Percentiles rank a stretch among this genome's conserved stretches.
Conservation (phyloP, 2,113 vertebrate genomes). For the Petrocephalus zakoni region DNA sequence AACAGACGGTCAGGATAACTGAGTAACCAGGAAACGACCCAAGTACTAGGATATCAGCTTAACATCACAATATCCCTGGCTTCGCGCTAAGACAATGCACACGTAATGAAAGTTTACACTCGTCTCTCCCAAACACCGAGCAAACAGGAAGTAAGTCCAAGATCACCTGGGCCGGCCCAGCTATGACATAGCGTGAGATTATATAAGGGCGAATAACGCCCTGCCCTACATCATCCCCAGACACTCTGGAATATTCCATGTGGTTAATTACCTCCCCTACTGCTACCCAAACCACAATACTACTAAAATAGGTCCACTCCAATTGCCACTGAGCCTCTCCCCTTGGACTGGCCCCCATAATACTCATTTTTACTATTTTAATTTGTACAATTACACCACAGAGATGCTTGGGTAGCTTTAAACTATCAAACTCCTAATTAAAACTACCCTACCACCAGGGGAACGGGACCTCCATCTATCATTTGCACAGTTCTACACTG, state of each 20-base stretch:
- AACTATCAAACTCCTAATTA: constrained; percentile 39
- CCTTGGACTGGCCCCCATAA: not conserved
- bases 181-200: not conserved
- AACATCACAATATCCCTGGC: not conserved
- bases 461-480: constrained; percentile 24
- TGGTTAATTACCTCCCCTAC: constrained; percentile 3
- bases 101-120: not conserved
- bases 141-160: constrained; percentile 27
- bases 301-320: not conserved
- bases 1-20: not conserved
- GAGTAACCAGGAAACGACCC: not conserved
- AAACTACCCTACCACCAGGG: constrained; percentile 36
- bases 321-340: not conserved
- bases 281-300: not conserved
- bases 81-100: not conserved
- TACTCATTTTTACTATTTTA: constrained; percentile 29
- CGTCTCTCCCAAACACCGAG: not conserved
- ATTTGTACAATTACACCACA: constrained; percentile 34
- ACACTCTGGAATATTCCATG: not conserved
- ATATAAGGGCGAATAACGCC: not conserved
- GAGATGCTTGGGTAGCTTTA: constrained; percentile 27
- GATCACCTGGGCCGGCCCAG: not conserved
- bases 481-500: not conserved
- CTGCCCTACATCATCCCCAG: not conserved
- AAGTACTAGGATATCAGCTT: not conserved